These are phyloP conservation scores for Pavo muticus DNA, from an alignment of 2,113 vertebrate genomes.

Conservation along the genomic window DNA sequence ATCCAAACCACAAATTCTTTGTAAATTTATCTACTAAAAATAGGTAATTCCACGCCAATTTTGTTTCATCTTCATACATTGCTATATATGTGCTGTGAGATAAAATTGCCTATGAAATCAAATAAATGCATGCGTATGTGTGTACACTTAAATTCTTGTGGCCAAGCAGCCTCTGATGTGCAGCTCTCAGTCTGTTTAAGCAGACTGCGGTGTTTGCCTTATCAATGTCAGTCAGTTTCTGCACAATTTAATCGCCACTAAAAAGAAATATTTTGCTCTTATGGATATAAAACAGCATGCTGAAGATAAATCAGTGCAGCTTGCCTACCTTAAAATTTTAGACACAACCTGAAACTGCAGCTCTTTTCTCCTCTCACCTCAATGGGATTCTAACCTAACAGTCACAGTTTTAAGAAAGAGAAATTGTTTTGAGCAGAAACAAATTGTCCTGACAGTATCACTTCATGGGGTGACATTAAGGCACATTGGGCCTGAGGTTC, in stretches of 20 bases:
- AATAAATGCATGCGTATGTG: neutral
- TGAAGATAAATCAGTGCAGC: slow-evolving; percentile 18
- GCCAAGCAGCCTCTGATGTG: slow-evolving; percentile 8
- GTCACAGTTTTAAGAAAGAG: slow-evolving; percentile 22
- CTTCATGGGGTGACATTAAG: neutral
- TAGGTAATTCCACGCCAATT: neutral
- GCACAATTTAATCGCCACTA: slow-evolving; percentile 56
- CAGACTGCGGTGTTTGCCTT: neutral
- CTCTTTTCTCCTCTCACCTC: slow-evolving; percentile 40
- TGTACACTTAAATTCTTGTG: neutral
- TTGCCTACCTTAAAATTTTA: slow-evolving; percentile 54
- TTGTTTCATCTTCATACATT: neutral
- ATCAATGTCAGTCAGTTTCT: slow-evolving; percentile 60
- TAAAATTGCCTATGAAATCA: neutral
- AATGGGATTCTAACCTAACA: slow-evolving; percentile 53
- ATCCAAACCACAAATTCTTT: slow-evolving; percentile 30
- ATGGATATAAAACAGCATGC: neutral
- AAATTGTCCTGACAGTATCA: slow-evolving; percentile 20
- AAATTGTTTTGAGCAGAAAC: slow-evolving; percentile 43
- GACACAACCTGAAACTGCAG: slow-evolving; percentile 6
- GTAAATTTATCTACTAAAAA: neutral
- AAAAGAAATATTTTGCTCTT: slow-evolving; percentile 37
- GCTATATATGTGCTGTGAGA: neutral
- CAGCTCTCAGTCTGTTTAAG: slow-evolving; percentile 32
- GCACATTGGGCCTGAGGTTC: neutral